These are phyloP conservation scores for Fregata magnificens DNA, from an alignment of 2,113 vertebrate genomes.

Conservation along the genomic window DNA sequence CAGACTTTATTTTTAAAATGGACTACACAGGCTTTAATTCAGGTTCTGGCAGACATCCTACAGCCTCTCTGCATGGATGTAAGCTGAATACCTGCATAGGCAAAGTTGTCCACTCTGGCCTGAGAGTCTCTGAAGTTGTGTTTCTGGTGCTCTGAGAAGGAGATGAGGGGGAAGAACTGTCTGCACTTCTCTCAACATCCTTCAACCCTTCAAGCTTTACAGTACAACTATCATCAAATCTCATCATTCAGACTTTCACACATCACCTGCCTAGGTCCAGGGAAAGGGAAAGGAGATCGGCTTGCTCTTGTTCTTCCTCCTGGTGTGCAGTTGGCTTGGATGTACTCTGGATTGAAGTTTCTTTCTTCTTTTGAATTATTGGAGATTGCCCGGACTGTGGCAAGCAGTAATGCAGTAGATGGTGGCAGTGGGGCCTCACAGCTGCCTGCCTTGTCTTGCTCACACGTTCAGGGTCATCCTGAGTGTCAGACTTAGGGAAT, in stretches of 20 bases:
- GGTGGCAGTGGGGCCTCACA: accelerated
- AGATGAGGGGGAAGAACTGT: background rate
- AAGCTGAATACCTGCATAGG: background rate
- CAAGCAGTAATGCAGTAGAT: background rate
- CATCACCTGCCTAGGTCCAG: background rate
- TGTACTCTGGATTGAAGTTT: background rate
- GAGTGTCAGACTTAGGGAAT: background rate
- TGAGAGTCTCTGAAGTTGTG: background rate
- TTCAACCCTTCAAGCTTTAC: background rate
- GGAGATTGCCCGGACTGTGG: background rate
- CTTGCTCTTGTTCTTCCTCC: background rate
- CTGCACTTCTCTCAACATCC: background rate
- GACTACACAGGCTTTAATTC: background rate
- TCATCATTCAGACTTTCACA: background rate
- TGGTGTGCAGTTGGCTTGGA: background rate
- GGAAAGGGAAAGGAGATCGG: background rate
- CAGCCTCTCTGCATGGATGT: background rate
- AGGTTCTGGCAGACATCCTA: background rate
- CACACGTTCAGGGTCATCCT: background rate
- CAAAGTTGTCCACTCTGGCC: background rate
- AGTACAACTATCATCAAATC: background rate
- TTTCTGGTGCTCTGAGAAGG: background rate
- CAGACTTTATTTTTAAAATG: background rate
- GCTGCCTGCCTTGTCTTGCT: background rate
- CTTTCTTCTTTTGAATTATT: background rate